Conservation (phyloP, 2,888 invertebrate species). For the Andrena flavipes region DNA sequence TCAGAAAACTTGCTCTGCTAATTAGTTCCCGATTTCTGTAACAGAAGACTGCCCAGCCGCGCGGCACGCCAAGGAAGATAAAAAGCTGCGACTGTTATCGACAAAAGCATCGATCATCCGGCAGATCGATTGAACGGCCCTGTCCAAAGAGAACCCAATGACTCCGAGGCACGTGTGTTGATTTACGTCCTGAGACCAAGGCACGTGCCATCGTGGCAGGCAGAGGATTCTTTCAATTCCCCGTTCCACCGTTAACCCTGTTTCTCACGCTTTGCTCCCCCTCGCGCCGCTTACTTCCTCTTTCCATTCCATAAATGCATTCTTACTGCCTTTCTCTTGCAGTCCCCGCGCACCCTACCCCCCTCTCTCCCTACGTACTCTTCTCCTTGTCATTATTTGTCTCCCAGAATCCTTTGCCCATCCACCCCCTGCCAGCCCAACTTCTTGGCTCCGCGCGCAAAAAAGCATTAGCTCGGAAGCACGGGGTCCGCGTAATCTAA, state of each 20-base stretch:
- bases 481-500: slow-evolving; percentile 55
- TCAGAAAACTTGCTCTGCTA: background rate
- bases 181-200: slow-evolving; percentile 68
- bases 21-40: slow-evolving; percentile 3
- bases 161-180: slow-evolving; percentile 65
- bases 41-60: background rate
- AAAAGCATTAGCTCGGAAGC: slow-evolving; percentile 51
- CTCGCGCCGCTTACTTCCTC: slow-evolving; percentile 17
- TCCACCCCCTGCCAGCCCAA: slow-evolving; percentile 24
- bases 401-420: background rate
- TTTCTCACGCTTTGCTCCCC: slow-evolving; percentile 28
- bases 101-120: slow-evolving; percentile 57
- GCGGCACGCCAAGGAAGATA: background rate
- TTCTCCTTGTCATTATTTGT: background rate
- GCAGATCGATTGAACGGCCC: slow-evolving; percentile 51
- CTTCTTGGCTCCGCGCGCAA: slow-evolving; percentile 48
- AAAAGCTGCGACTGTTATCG: slow-evolving; percentile 37
- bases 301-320: slow-evolving; percentile 28
- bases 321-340: slow-evolving; percentile 7
- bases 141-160: slow-evolving; percentile 52
- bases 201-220: slow-evolving; percentile 65
- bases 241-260: slow-evolving; percentile 29
- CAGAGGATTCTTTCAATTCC: slow-evolving; percentile 53
- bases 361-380: slow-evolving; percentile 9
- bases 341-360: background rate